Percentiles rank a stretch among this genome's conserved stretches.
Evolutionary conservation across 2,888 invertebrate genomes (phyloP).

Genomic region (Caenorhabditis zanzibari): DNA sequence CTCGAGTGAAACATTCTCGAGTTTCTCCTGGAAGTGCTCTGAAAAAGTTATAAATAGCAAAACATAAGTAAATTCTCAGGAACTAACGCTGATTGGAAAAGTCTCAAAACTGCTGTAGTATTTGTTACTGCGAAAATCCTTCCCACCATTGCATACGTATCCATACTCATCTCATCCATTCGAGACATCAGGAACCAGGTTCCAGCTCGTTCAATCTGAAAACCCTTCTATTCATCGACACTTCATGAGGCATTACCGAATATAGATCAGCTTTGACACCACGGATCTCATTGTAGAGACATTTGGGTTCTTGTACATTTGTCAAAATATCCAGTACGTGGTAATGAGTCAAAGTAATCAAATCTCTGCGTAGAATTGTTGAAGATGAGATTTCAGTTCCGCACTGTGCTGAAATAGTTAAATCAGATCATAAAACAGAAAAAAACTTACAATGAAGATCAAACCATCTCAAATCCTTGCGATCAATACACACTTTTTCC

Average conservation of each 20-base stretch:
- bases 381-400: conserved; percentile 72
- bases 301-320: conserved; percentile 76
- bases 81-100: conserved; percentile 74
- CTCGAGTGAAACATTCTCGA: conserved; percentile 72
- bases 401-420: conserved; percentile 71
- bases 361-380: conserved; percentile 70
- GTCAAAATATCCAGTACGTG: conserved; percentile 77
- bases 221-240: neutral
- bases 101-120: conserved; percentile 69
- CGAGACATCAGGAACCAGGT: conserved; percentile 75
- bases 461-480: conserved; percentile 74
- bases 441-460: conserved; percentile 75
- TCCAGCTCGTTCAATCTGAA: conserved; percentile 74
- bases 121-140: conserved; percentile 67
- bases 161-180: conserved; percentile 75
- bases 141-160: conserved; percentile 76
- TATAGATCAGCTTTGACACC: conserved; percentile 73
- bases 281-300: conserved; percentile 64
- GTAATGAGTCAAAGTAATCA: conserved; percentile 74
- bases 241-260: conserved; percentile 52
- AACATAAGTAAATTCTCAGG: neutral
- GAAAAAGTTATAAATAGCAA: conserved; percentile 1
- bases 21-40: conserved; percentile 73
- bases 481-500: conserved; percentile 72
- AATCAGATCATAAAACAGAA: neutral